A percentile compares a stretch with the other conserved stretches of the same genome.
Evolutionary conservation across 2,888 invertebrate genomes (phyloP).

Genomic region (Dryococelus australis): DNA sequence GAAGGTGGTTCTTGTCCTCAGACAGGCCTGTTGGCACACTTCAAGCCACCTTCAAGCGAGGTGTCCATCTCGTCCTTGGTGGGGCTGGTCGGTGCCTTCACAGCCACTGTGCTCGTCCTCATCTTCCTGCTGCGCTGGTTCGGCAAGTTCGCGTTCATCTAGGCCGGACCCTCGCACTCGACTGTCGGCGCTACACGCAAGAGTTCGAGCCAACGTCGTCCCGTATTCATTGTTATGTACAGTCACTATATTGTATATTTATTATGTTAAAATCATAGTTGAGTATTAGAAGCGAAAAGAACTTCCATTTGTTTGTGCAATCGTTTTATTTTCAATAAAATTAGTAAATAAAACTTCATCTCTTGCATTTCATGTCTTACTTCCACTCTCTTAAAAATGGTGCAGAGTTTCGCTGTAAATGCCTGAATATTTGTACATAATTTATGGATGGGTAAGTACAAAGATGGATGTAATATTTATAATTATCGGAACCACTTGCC

Average conservation of each 20-base stretch:
- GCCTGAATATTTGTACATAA: too few relatives aligned
- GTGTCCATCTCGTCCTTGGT: slow-evolving; percentile 56
- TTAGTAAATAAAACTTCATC: too few relatives aligned
- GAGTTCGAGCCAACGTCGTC: too few relatives aligned
- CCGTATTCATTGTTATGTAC: not conserved
- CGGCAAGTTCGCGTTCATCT: slow-evolving; percentile 41
- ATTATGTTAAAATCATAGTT: not conserved
- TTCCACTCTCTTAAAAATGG: too few relatives aligned
- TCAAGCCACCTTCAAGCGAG: slow-evolving; percentile 57
- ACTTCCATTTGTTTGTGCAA: not conserved
- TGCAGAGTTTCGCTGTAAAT: too few relatives aligned
- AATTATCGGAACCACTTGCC: too few relatives aligned
- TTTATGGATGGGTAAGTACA: too few relatives aligned
- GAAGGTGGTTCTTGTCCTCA: slow-evolving; percentile 51
- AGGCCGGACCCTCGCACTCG: not conserved
- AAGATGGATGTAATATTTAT: too few relatives aligned
- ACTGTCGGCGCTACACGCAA: too few relatives aligned
- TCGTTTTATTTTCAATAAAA: too few relatives aligned
- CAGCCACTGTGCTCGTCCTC: slow-evolving; percentile 54
- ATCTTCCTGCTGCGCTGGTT: slow-evolving; percentile 48
- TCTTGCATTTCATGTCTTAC: too few relatives aligned
- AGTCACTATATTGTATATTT: not conserved
- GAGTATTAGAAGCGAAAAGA: not conserved
- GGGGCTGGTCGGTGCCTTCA: slow-evolving; percentile 54
- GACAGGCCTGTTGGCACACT: slow-evolving; percentile 58